These are phyloP conservation scores for Etheostoma cragini DNA, from an alignment of 2,113 vertebrate genomes.

Conservation along the genomic window DNA sequence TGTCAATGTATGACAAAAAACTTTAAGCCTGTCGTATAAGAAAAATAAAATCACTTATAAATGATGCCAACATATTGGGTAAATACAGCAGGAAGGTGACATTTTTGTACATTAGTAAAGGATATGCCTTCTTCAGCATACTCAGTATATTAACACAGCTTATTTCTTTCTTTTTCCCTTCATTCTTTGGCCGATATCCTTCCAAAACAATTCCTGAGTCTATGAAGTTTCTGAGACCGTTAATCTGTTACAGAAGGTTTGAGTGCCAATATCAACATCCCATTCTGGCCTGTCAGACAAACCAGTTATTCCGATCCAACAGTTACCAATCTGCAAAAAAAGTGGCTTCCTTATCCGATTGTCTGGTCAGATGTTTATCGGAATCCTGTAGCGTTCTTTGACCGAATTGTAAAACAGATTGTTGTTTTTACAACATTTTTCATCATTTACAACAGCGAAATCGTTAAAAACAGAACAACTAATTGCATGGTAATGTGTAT, in stretches of 20 bases:
- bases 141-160: background rate
- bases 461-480: slow-evolving; percentile 25
- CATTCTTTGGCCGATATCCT: slow-evolving; percentile 6
- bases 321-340: slow-evolving; percentile 37
- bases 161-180: background rate
- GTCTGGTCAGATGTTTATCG: slow-evolving; percentile 24
- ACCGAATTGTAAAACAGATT: slow-evolving; percentile 42
- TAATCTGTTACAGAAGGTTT: slow-evolving; percentile 37
- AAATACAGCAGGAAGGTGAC: background rate
- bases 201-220: slow-evolving; percentile 29
- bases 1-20: too few relatives aligned
- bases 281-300: slow-evolving; percentile 27
- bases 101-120: background rate
- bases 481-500: slow-evolving; percentile 33
- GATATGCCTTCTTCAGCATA: background rate
- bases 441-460: slow-evolving; percentile 14
- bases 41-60: too few relatives aligned
- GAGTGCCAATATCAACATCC: slow-evolving; percentile 34
- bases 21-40: too few relatives aligned
- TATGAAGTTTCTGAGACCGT: slow-evolving; percentile 26
- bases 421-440: slow-evolving; percentile 19
- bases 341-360: slow-evolving; percentile 15
- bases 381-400: background rate
- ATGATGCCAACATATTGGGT: background rate
- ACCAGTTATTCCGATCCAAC: slow-evolving; percentile 39